Base-by-base conservation (phyloP, 2,113 vertebrate species). In the Hippocampus barbouri region DNA sequence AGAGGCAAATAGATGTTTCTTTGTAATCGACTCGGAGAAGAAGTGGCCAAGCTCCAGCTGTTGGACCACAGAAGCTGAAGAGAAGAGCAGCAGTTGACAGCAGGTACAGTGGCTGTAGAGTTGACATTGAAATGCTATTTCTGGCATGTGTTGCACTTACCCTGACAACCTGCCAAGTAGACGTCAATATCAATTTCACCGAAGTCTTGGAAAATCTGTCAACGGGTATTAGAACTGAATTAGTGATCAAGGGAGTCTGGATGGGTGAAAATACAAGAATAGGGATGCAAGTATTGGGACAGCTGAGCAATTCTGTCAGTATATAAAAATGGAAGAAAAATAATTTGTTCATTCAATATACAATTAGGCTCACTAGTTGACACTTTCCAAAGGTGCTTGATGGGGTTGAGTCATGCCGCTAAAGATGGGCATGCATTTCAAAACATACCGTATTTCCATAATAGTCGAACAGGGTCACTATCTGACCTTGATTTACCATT, bases 181-280 rank as follows among this genome's bases (percentile, higher is more conserved):
- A 94, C 92, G 0, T 96, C 90, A 59, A 98, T 93, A 86, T 97
- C 95, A 66, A 98, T 94, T 80, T 97, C 95, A 68, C 38, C 91
- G 90, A 97, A 98, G 87, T 97, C 95, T 2, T 74, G 90, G 86
- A 97, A 95, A 90, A 97, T 96, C 97, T 99, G 91, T 67, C 34
- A 68, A 47, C 45, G 60, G 10, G 27, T 14, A 65, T 45, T 65
- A 15, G n/a, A 45, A 10, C 5, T 23, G n/a, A 43, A 8, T 65
- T 2, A 65, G n/a, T 45, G 21, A 41, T 63, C n/a, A n/a, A 68
- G 54, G 38, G 9, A 21, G 60, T 57, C n/a, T 56, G 12, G 20
- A 63, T 0, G 10, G 23, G 34, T 72, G 41, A 68, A 15, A 20
- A 23, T 41, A 62, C 30, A 20, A 9, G 10, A 21, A 21, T 62